phyloP scores from a whole-genome alignment of 37 sponge, comb jelly and placozoan genomes.

The Amphimedon queenslandica region DNA sequence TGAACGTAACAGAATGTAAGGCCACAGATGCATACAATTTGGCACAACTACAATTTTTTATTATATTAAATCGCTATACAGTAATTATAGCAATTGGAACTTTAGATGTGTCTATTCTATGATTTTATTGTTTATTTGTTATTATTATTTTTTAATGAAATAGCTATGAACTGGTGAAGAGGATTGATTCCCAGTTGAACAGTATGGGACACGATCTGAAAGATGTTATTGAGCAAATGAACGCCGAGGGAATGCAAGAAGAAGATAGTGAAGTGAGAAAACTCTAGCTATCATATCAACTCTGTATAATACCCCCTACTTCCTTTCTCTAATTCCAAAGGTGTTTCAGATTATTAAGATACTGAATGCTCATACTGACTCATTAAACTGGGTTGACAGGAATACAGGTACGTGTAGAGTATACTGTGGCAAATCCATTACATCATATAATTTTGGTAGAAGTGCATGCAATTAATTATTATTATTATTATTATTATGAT shows the following conservation, averaged over 20 bases:
- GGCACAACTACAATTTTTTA: too few species aligned
- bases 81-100: neutral
- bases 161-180: slow-evolving; percentile 73
- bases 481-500: neutral
- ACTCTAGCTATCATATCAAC: neutral
- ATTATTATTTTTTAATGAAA: neutral
- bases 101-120: neutral
- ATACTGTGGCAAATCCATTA: too few species aligned
- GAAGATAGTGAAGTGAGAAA: slow-evolving; percentile 58
- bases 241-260: slow-evolving; percentile 61
- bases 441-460: too few species aligned
- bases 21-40: too few species aligned
- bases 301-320: neutral
- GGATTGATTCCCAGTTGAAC: slow-evolving; percentile 66
- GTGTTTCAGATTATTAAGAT: slow-evolving; percentile 70
- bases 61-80: neutral
- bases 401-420: slow-evolving; percentile 72
- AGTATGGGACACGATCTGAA: slow-evolving; percentile 70
- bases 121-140: neutral
- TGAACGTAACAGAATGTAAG: too few species aligned
- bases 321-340: neutral
- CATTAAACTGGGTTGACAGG: slow-evolving; percentile 90
- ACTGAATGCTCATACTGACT: slow-evolving; percentile 92
- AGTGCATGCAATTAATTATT: neutral
- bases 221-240: slow-evolving; percentile 84